phyloP scores from a whole-genome alignment of 1,140 invertebrate species.

The Papilio xuthus region DNA sequence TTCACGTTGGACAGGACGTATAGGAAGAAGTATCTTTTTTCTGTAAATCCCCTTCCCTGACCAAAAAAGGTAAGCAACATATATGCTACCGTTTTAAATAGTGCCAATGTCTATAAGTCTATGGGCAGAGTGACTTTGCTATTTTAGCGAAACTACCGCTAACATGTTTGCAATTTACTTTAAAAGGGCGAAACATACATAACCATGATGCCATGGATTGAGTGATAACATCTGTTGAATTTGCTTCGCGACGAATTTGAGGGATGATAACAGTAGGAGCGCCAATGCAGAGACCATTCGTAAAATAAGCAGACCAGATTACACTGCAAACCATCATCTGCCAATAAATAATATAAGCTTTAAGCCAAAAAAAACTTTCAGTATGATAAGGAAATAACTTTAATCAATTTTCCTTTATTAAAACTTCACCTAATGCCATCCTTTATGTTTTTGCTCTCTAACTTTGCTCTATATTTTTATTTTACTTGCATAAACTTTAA shows the following conservation, averaged over 20 bases:
- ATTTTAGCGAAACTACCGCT: no score
- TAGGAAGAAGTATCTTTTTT: no score
- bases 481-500: not conserved
- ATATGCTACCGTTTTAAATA: no score
- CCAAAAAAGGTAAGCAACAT: no score
- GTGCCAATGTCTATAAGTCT: no score
- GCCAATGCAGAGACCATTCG: conserved; percentile 43
- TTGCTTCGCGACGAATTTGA: conserved; percentile 46
- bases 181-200: conserved; percentile 36
- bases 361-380: not conserved
- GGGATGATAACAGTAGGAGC: conserved; percentile 49
- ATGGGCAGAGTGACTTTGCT: no score
- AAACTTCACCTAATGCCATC: not conserved
- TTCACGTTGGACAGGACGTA: no score
- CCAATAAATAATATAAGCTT: not conserved
- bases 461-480: not conserved
- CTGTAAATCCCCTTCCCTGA: no score
- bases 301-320: conserved; percentile 46
- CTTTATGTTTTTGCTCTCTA: no score
- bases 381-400: not conserved
- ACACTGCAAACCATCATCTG: conserved; percentile 46
- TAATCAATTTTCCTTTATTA: not conserved
- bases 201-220: conserved; percentile 49
- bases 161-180: no score
- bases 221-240: conserved; percentile 43